Conservation (phyloP, 2,113 vertebrate species). For the Triplophysa dalaica region DNA sequence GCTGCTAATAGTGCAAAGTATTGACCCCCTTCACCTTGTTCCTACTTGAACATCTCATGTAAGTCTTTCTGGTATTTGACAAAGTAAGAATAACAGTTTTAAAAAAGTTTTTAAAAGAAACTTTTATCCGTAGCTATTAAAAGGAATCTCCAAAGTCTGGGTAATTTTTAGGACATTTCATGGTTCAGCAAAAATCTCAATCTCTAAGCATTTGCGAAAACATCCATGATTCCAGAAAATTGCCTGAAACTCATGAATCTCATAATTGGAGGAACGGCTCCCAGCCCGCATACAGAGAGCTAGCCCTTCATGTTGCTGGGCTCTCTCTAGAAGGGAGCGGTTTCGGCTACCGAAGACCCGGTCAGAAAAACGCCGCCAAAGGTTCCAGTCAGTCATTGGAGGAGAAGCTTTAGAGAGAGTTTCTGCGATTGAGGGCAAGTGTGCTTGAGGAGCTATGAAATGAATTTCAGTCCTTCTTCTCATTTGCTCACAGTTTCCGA, state of each 20-base stretch:
- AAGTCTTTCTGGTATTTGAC: not conserved
- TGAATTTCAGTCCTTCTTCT: slow-evolving; percentile 96
- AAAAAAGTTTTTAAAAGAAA: slow-evolving; percentile 22
- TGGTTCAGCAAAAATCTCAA: slow-evolving; percentile 35
- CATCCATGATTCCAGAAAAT: slow-evolving; percentile 43
- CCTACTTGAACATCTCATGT: no score
- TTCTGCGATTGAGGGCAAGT: slow-evolving; percentile 63
- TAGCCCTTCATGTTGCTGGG: slow-evolving; percentile 27
- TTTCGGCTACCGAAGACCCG: slow-evolving; percentile 43
- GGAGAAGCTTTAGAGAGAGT: slow-evolving; percentile 44
- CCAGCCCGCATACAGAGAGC: slow-evolving; percentile 40
- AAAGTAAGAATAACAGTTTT: not conserved
- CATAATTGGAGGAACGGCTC: slow-evolving; percentile 43
- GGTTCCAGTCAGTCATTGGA: slow-evolving; percentile 39
- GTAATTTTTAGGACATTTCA: slow-evolving; percentile 42
- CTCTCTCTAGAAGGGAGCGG: slow-evolving; percentile 30
- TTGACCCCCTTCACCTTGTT: no score
- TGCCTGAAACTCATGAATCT: slow-evolving; percentile 50
- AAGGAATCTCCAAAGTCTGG: slow-evolving; percentile 38
- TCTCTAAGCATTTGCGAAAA: slow-evolving; percentile 41
- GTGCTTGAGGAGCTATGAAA: slow-evolving; percentile 99
- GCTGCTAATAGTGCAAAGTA: no score
- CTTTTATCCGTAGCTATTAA: slow-evolving; percentile 34
- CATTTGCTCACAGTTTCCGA: slow-evolving; percentile 86
- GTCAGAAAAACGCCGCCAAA: slow-evolving; percentile 23